Conservation (phyloP, 2,888 invertebrate genomes). For the Drosophila picticornis region DNA sequence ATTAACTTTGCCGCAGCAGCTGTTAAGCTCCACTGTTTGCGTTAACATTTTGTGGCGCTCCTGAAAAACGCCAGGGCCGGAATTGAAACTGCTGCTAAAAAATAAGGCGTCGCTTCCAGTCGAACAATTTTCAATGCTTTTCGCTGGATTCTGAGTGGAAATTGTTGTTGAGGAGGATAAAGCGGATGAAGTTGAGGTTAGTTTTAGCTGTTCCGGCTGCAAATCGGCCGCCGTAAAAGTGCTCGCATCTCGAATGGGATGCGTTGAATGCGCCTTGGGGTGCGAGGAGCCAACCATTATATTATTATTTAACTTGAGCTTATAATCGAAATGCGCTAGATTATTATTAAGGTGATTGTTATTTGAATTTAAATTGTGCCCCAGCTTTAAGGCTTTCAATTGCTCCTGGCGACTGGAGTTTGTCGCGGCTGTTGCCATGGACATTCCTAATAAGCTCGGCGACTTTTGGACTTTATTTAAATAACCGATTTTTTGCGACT, state of each 20-base stretch:
- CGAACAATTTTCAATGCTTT: not conserved
- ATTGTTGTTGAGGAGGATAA: not conserved
- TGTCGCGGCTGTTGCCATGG: slow-evolving; percentile 3
- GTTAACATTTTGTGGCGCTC: slow-evolving; percentile 1
- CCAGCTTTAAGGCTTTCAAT: slow-evolving; percentile 2
- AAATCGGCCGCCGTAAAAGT: slow-evolving; percentile 40
- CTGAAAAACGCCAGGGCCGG: not conserved
- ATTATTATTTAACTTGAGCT: slow-evolving; percentile 40
- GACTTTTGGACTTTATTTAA: not conserved
- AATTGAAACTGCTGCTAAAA: not conserved
- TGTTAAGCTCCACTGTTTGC: not conserved
- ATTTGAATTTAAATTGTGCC: not conserved
- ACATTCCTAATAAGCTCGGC: slow-evolving; percentile 2
- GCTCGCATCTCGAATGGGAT: slow-evolving; percentile 29
- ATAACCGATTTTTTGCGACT: not conserved
- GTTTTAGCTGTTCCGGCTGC: slow-evolving; percentile 9
- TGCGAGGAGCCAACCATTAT: slow-evolving; percentile 74
- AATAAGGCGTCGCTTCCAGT: not conserved
- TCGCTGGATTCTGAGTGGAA: not conserved
- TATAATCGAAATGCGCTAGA: slow-evolving; percentile 1
- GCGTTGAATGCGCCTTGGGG: slow-evolving; percentile 25
- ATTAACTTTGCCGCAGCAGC: not conserved
- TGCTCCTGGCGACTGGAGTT: slow-evolving; percentile 1
- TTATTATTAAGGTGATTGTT: slow-evolving; percentile 11
- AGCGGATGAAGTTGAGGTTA: slow-evolving; percentile 16